Evolutionary conservation across 1,140 invertebrate species (phyloP).

Genomic region (Calliphora vicina): DNA sequence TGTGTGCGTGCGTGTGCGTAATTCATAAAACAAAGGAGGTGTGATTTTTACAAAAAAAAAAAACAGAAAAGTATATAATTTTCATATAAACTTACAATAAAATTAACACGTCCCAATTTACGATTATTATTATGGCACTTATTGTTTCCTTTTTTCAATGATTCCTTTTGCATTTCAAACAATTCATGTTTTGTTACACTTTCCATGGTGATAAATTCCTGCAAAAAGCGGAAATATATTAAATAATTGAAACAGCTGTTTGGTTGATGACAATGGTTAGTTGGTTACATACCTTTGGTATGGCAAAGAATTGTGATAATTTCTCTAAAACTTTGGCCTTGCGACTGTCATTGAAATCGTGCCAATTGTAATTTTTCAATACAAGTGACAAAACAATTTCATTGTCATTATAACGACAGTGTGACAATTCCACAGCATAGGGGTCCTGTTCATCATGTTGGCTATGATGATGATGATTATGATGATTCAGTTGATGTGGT

Average conservation of each 20-base stretch:
- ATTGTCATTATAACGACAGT: conserved; percentile 53
- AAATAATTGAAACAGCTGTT: conserved; percentile 2
- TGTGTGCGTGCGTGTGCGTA: no score
- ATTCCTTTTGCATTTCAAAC: conserved; percentile 53
- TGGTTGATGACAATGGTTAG: not conserved
- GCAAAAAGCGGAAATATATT: conserved; percentile 16
- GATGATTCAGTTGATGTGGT: conserved; percentile 28
- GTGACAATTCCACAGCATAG: conserved; percentile 57
- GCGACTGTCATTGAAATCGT: conserved; percentile 50
- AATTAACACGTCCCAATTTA: conserved; percentile 55
- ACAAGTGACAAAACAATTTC: conserved; percentile 59
- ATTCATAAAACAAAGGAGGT: no score
- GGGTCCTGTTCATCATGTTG: conserved; percentile 50
- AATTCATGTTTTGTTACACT: conserved; percentile 53
- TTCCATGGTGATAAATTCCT: conserved; percentile 61
- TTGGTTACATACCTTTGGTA: conserved; percentile 60
- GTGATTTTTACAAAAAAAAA: not conserved
- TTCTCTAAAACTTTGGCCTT: conserved; percentile 55
- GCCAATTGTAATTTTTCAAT: conserved; percentile 57
- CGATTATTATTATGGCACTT: conserved; percentile 44
- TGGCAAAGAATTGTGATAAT: conserved; percentile 60
- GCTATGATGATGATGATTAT: not conserved
- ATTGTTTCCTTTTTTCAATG: conserved; percentile 54
- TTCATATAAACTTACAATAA: conserved; percentile 47
- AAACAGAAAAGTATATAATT: not conserved